phyloP scores from a whole-genome alignment of 2,113 vertebrate species.

The Cyphomyrus plagiostoma region DNA sequence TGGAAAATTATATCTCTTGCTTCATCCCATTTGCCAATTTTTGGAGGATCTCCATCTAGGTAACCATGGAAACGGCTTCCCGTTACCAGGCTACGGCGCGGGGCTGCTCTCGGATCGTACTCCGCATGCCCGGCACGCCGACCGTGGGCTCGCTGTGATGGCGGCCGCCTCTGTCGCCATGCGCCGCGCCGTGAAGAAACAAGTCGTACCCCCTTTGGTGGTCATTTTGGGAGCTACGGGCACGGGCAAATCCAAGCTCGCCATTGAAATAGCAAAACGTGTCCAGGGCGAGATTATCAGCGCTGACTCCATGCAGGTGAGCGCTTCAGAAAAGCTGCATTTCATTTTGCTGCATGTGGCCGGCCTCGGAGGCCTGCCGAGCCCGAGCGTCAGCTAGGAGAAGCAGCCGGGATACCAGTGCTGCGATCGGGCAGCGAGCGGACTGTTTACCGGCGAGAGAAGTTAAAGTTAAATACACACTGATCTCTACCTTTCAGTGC shows the following conservation, averaged over 20 bases:
- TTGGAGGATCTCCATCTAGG: conserved; percentile 10
- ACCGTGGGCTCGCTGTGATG: conserved; percentile 45
- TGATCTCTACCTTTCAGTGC: neutral
- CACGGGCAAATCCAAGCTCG: conserved; percentile 84
- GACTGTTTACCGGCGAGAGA: neutral
- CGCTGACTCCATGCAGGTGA: conserved; percentile 94
- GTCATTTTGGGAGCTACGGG: conserved; percentile 87
- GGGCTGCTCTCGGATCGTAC: neutral
- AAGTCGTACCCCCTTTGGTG: conserved; percentile 61
- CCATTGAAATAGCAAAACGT: conserved; percentile 74
- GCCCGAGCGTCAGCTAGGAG: neutral
- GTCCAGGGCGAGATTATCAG: conserved; percentile 82
- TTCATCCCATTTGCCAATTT: neutral
- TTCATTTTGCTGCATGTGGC: neutral
- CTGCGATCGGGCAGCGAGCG: neutral
- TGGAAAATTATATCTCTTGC: neutral
- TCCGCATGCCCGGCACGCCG: conserved; percentile 45
- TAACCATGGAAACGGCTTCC: conserved; percentile 41
- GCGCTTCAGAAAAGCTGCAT: neutral
- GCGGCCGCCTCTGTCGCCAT: conserved; percentile 55
- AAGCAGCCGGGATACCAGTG: neutral
- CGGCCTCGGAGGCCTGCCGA: conserved; percentile 8
- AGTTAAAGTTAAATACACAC: neutral
- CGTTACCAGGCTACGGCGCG: conserved; percentile 49
- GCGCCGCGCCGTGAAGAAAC: conserved; percentile 40